Evolutionary conservation across 2,888 invertebrate genomes (phyloP), one percentile per base, ranked within the genome.

Genomic region (Lordiphosa andalusiaca): DNA sequence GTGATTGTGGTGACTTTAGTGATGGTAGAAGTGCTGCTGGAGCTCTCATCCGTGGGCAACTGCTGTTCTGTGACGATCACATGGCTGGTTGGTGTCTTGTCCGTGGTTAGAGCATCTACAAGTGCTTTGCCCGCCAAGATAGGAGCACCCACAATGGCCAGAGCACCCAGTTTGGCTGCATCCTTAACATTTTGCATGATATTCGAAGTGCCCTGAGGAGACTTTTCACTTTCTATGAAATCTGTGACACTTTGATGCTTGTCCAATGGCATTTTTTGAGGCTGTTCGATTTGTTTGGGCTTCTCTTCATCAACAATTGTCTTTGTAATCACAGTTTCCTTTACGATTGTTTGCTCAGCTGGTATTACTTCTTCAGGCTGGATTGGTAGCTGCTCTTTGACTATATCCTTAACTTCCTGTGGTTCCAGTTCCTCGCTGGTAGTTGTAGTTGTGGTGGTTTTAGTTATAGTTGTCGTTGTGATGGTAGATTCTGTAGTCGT

Each of bases 61-160:
- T 16, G 12, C 35, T 16, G 12, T 33, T 58, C 49, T 3, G 49
- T 25, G 23, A 58, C 40, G 16, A 47, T 33, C 23, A 71, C 61
- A 10, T 69, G 65, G n/a, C 38, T 48, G n/a, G 60, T 36, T 7
- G 71, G 38, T 1, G 67, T 25, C 90, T 88, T 67, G 55, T 92
- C 75, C 25, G 62, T 91, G 88, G 94, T 94, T 0, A 96, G 93
- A 5, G 95, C 96, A 89, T 96, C 94, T 3, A 94, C 92, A 12
- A 96, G 93, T 39, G 95, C 95, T 91, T 95, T 95, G 25, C 97
- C 97, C 35, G 97, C 97, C 56, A 97, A 88, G 19, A 97, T 92
- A 3, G 98, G 98, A 12, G 96, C 96, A 25, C 95, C 96, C 5
- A 98, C 92, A 30, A 98, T 92, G 16, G 97, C 97, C 67, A 98